phyloP scores from a whole-genome alignment of 30 jellyfish, hydroid and myxozoan genomes.

The Mastigias papua region DNA sequence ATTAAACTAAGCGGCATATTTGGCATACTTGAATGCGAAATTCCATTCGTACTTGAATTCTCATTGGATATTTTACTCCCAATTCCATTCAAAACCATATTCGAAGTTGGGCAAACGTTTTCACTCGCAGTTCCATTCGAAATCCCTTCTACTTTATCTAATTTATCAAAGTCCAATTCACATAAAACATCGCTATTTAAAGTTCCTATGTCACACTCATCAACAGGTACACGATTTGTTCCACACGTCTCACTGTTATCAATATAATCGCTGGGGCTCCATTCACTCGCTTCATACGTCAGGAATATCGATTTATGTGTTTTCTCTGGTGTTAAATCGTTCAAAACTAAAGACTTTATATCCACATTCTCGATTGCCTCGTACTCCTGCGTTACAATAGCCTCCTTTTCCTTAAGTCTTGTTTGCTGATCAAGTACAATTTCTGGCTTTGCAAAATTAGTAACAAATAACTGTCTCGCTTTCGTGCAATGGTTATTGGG shows the following conservation, averaged over 20 bases:
- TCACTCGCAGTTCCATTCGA: not conserved
- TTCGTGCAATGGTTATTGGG: not conserved
- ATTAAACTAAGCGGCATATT: not conserved
- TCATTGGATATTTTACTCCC: not conserved
- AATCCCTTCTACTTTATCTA: not conserved
- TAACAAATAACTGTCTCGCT: not conserved
- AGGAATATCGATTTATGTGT: not conserved
- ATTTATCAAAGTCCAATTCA: not conserved
- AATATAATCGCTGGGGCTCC: slow-evolving; percentile 23
- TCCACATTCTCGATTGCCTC: not conserved
- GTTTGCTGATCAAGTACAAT: slow-evolving; percentile 16
- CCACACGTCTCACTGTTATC: not conserved
- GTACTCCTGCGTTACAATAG: not conserved
- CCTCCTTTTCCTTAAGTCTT: not conserved
- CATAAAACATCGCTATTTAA: not conserved
- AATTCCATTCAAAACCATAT: not conserved
- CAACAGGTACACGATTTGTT: slow-evolving; percentile 4
- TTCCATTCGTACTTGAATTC: not conserved
- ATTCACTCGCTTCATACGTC: not conserved
- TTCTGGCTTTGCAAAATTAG: slow-evolving; percentile 38
- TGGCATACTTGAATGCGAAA: not conserved
- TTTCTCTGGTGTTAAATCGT: not conserved
- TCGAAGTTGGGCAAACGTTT: no score
- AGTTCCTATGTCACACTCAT: slow-evolving; percentile 5
- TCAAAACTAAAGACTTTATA: not conserved